Conservation (phyloP, 2,113 vertebrate species). For the Vimba vimba region DNA sequence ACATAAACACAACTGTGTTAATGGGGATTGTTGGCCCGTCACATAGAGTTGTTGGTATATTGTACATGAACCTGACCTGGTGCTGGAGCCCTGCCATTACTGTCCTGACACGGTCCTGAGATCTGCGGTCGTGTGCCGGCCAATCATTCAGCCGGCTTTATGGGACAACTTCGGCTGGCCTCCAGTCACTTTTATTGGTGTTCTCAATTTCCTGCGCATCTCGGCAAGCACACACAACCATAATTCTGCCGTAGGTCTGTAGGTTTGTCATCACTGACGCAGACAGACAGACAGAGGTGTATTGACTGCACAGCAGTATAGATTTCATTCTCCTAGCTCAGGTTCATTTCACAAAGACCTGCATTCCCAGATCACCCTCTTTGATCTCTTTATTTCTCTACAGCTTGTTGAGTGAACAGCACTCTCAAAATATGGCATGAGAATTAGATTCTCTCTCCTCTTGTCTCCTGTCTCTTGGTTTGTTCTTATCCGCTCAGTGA, state of each 20-base stretch:
- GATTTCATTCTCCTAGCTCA: conserved; percentile 23
- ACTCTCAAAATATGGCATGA: conserved; percentile 7
- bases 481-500: conserved; percentile 12
- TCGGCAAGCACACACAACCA: background rate
- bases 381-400: conserved; percentile 41
- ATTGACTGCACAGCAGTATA: background rate
- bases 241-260: conserved; percentile 1
- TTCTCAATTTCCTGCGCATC: conserved; percentile 39
- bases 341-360: background rate
- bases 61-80: conserved; percentile 31
- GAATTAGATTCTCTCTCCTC: conserved; percentile 4
- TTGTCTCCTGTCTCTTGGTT: background rate
- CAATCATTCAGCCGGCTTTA: conserved; percentile 34
- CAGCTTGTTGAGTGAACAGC: conserved; percentile 17
- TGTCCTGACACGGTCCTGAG: conserved; percentile 32
- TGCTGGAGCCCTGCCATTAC: conserved; percentile 15
- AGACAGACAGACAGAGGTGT: background rate
- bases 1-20: conserved; percentile 57
- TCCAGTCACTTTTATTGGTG: conserved; percentile 34
- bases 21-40: conserved; percentile 40
- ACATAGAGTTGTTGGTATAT: conserved; percentile 24
- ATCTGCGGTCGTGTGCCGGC: conserved; percentile 13
- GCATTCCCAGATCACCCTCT: background rate
- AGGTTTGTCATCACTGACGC: background rate
- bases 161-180: conserved; percentile 19